These are phyloP conservation scores for Xenopus borealis DNA, from an alignment of 2,113 vertebrate species.

Conservation along the genomic window DNA sequence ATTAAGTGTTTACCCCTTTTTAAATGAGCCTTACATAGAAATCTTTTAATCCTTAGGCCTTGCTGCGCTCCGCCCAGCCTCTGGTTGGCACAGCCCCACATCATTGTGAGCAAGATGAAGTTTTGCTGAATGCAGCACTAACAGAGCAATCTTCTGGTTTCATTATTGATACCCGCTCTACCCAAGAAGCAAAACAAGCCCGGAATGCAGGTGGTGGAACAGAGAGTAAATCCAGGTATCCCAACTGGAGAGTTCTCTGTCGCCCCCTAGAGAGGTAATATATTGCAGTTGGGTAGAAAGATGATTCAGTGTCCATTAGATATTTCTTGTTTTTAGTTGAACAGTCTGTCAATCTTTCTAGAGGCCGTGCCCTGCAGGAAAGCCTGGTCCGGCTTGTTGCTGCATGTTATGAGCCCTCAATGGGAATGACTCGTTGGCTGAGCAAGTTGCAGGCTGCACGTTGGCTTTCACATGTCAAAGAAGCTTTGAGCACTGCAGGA, in stretches of 20 bases:
- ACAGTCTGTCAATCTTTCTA: slow-evolving; percentile 42
- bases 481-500: slow-evolving; percentile 70
- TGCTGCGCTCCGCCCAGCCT: slow-evolving; percentile 79
- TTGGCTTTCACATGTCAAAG: slow-evolving; percentile 81
- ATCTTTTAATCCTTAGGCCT: slow-evolving; percentile 56
- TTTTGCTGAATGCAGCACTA: slow-evolving; percentile 58
- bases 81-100: slow-evolving; percentile 73
- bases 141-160: slow-evolving; percentile 57
- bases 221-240: slow-evolving; percentile 72
- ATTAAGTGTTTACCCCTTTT: too few relatives aligned
- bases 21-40: too few relatives aligned
- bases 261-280: slow-evolving; percentile 75
- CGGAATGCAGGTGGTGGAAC: slow-evolving; percentile 70
- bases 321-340: too few relatives aligned
- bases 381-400: slow-evolving; percentile 74
- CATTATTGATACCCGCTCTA: slow-evolving; percentile 72
- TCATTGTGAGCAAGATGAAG: slow-evolving; percentile 73
- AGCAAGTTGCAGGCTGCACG: slow-evolving; percentile 74
- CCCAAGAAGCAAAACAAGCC: slow-evolving; percentile 76
- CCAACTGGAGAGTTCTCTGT: slow-evolving; percentile 71
- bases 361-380: slow-evolving; percentile 76
- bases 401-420: slow-evolving; percentile 65
- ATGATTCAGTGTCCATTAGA: too few relatives aligned
- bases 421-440: slow-evolving; percentile 78
- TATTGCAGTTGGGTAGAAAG: too few relatives aligned